Conservation (phyloP, 2,888 invertebrate genomes). For the Polydrusus pterygomalis region DNA sequence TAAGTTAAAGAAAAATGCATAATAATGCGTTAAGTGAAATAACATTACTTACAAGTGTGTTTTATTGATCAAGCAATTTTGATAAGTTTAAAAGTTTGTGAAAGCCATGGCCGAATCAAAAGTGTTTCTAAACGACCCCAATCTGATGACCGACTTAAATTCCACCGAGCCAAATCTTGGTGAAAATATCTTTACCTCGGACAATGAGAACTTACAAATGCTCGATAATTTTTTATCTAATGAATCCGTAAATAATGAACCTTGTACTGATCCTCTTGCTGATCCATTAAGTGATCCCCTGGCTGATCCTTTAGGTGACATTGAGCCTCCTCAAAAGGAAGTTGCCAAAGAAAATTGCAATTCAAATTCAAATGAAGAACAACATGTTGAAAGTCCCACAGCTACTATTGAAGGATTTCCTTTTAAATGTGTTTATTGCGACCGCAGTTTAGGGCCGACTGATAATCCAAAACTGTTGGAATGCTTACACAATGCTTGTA, state of each 20-base stretch:
- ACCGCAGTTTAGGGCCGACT: slow-evolving; percentile 73
- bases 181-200: slow-evolving; percentile 43
- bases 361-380: slow-evolving; percentile 60
- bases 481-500: slow-evolving; percentile 91
- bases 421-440: slow-evolving; percentile 71
- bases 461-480: slow-evolving; percentile 88
- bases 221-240: slow-evolving; percentile 51
- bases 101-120: slow-evolving; percentile 63
- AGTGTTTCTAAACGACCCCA: slow-evolving; percentile 62
- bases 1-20: slow-evolving; percentile 1
- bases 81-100: slow-evolving; percentile 34
- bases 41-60: slow-evolving; percentile 10
- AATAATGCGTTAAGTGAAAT: slow-evolving; percentile 9
- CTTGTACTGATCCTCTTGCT: slow-evolving; percentile 33
- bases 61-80: slow-evolving; percentile 32
- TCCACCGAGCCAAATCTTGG: slow-evolving; percentile 36
- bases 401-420: slow-evolving; percentile 66
- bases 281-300: slow-evolving; percentile 31
- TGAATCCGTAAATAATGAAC: slow-evolving; percentile 39
- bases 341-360: slow-evolving; percentile 43
- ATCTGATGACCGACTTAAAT: slow-evolving; percentile 54
- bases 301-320: slow-evolving; percentile 24
- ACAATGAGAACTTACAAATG: slow-evolving; percentile 49
- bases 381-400: slow-evolving; percentile 69
- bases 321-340: slow-evolving; percentile 31